Conservation (phyloP, 1,140 invertebrate genomes). For the Drosophila azteca region DNA sequence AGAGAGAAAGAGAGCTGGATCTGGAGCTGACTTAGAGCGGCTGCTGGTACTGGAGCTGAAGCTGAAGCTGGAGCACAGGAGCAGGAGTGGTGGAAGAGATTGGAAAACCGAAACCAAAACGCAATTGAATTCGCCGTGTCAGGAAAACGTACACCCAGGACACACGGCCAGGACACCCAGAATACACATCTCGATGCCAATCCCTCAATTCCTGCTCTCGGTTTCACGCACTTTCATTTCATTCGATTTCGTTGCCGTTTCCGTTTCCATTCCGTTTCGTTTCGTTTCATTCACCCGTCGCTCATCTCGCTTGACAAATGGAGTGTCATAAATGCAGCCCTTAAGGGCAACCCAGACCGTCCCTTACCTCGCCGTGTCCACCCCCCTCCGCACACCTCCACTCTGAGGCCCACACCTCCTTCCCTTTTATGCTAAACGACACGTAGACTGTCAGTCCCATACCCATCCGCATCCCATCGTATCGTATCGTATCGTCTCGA, state of each 20-base stretch:
- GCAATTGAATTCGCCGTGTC: constrained; percentile 80
- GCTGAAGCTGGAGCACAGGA: neutral
- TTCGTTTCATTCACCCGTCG: constrained; percentile 60
- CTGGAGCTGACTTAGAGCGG: constrained; percentile 18
- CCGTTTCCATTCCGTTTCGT: constrained; percentile 41
- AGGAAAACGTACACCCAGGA: constrained; percentile 33
- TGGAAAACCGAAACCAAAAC: constrained; percentile 64
- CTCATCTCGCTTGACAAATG: constrained; percentile 79
- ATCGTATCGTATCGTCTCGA: constrained; percentile 5
- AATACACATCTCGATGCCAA: constrained; percentile 47
- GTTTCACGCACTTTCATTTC: constrained; percentile 66
- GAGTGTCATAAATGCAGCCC: constrained; percentile 83
- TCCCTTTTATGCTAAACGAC: constrained; percentile 75
- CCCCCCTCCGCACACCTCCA: neutral
- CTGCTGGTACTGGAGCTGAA: constrained; percentile 3
- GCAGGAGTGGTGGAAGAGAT: constrained; percentile 25
- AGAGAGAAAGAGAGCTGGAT: neutral
- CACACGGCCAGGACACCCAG: constrained; percentile 43
- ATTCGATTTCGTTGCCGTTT: constrained; percentile 34
- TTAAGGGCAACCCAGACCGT: constrained; percentile 60
- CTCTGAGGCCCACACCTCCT: constrained; percentile 4
- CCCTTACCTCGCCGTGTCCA: neutral
- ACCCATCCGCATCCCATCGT: constrained; percentile 6
- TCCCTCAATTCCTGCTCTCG: constrained; percentile 48
- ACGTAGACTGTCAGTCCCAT: constrained; percentile 55